Base-by-base conservation (phyloP, 2,797 vertebrate genomes). In the Borostomias antarcticus region DNA sequence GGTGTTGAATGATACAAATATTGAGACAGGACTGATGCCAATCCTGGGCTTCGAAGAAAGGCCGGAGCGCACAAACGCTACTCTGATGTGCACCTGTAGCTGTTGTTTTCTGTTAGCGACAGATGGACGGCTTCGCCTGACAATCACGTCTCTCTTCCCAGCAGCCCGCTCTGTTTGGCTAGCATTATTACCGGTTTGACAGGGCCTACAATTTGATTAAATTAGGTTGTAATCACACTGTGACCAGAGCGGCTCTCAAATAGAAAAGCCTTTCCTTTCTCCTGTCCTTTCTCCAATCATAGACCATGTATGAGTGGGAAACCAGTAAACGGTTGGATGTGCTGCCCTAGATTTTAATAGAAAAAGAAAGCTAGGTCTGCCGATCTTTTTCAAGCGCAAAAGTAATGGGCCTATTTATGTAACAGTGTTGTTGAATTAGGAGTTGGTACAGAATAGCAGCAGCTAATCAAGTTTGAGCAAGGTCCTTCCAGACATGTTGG, bases 141-240 rank as follows among this genome's bases (percentile, higher is more conserved):
- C 33, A 19, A 37, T 40, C 28, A 54, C n/a, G 35, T 58, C 62
- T 37, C 11, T 58, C 33, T 30, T 53, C 40, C 48, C 50, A 45
- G 32, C 0, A 15, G 61, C 45, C 65, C 30, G 50, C 72, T 80
- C 75, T 84, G 73, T 86, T 84, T 86, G 79, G 72, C 70, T 53
- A 66, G 33, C 62, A 50, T 77, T 79, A 85, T 88, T 73, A 78
- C 35, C 47, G 69, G 57, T 68, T 59, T 74, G 28, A 72, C 63
- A 74, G 50, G 51, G 66, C 52, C 25, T 25, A 25, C 64, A 13
- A 53, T 63, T 58, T 74, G 40, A 74, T 59, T 73, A 53, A 75
- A 87, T 76, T 70, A 64, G 68, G 77, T 37, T 58, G 52, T 43
- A 66, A 54, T 63, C 47, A 76, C 56, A 40, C 29, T 56, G 45